Evolutionary conservation across 1,140 invertebrate genomes (phyloP).

Genomic region (Cyphomyrmex costatus): DNA sequence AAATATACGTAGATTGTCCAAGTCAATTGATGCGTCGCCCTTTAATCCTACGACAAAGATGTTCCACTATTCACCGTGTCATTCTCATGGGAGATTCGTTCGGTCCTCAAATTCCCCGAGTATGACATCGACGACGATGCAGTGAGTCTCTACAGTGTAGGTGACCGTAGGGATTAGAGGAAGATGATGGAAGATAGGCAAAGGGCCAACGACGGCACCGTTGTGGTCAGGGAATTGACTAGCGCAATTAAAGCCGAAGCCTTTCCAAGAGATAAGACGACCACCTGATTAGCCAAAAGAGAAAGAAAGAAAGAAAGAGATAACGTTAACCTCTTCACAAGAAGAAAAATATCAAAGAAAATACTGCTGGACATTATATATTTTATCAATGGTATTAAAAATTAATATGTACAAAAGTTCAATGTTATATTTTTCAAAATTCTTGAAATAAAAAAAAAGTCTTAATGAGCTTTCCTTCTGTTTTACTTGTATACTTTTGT

Average conservation of each 20-base stretch:
- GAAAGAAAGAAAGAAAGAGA: slow-evolving; percentile 18
- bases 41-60: slow-evolving; percentile 59
- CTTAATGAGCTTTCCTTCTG: background rate
- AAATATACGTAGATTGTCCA: slow-evolving; percentile 7
- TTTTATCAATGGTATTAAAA: slow-evolving; percentile 82
- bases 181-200: slow-evolving; percentile 72
- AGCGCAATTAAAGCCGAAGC: slow-evolving; percentile 81
- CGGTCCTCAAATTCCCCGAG: slow-evolving; percentile 43
- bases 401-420: slow-evolving; percentile 67
- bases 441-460: background rate
- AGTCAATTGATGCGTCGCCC: slow-evolving; percentile 32
- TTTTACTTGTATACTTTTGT: slow-evolving; percentile 4
- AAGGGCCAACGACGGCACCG: slow-evolving; percentile 67
- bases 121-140: slow-evolving; percentile 45
- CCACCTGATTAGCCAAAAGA: slow-evolving; percentile 18
- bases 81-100: slow-evolving; percentile 42
- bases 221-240: slow-evolving; percentile 67
- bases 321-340: slow-evolving; percentile 49
- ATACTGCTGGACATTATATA: slow-evolving; percentile 63
- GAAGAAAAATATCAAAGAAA: slow-evolving; percentile 76
- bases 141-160: slow-evolving; percentile 47
- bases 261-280: slow-evolving; percentile 73
- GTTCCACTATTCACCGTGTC: slow-evolving; percentile 54
- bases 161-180: slow-evolving; percentile 55
- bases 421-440: slow-evolving; percentile 9